These are phyloP conservation scores for Timema cristinae DNA, from an alignment of 2,888 invertebrate genomes.

Conservation along the genomic window DNA sequence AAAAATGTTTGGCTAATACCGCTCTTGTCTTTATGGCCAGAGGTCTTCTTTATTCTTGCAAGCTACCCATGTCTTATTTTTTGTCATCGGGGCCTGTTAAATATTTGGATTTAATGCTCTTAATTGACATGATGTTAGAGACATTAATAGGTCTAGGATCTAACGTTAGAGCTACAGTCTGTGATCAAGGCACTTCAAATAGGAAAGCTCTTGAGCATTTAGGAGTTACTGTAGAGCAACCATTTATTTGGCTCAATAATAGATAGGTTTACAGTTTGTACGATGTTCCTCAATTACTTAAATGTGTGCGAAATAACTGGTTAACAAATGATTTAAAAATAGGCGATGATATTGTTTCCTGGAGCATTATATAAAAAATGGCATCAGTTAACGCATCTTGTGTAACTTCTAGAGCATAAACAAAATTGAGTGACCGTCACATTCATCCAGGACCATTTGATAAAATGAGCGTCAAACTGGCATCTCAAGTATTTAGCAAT, in stretches of 20 bases:
- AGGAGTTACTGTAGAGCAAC: constrained; percentile 31
- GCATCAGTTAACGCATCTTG: neutral
- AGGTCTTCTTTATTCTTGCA: constrained; percentile 34
- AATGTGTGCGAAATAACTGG: constrained; percentile 34
- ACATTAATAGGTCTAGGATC: constrained; percentile 29
- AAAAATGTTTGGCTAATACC: constrained; percentile 30
- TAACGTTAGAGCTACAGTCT: constrained; percentile 31
- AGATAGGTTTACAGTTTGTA: constrained; percentile 32
- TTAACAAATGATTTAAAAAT: constrained; percentile 27
- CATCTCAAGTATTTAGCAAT: constrained; percentile 35
- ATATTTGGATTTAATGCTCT: constrained; percentile 20
- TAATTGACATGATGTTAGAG: constrained; percentile 29
- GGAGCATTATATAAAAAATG: constrained; percentile 28
- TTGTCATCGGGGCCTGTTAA: constrained; percentile 29
- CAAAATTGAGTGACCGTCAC: constrained; percentile 34
- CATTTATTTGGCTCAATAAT: constrained; percentile 25
- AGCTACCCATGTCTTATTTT: constrained; percentile 35
- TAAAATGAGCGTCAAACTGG: constrained; percentile 34
- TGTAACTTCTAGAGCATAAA: constrained; percentile 28
- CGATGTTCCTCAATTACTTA: constrained; percentile 32
- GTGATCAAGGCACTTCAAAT: constrained; percentile 34
- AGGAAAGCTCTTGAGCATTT: constrained; percentile 29
- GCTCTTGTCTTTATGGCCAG: constrained; percentile 35
- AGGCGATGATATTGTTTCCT: constrained; percentile 18
- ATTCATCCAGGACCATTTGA: constrained; percentile 33